Conservation (phyloP, 2,113 vertebrate species). For the Hylia prasina region DNA sequence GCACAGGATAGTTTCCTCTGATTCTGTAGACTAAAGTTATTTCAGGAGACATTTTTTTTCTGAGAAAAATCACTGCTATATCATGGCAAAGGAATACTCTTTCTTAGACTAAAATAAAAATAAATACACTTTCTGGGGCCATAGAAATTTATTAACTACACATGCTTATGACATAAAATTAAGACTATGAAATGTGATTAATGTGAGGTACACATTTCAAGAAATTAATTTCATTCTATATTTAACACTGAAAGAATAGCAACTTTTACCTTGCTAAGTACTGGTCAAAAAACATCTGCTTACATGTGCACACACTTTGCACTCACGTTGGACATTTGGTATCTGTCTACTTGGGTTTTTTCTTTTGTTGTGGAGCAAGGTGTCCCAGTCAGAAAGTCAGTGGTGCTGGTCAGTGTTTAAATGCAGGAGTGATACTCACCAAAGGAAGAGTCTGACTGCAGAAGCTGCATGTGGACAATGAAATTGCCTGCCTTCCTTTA, state of each 20-base stretch:
- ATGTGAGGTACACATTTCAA: neutral
- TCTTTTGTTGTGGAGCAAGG: neutral
- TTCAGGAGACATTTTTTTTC: neutral
- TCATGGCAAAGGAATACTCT: neutral
- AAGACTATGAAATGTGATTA: neutral
- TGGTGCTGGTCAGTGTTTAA: neutral
- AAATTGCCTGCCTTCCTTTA: neutral
- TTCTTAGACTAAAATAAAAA: neutral
- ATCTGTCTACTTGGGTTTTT: neutral
- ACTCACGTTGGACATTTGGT: neutral
- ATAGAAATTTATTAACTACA: neutral
- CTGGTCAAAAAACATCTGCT: neutral
- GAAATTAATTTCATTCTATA: neutral
- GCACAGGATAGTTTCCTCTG: neutral
- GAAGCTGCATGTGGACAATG: neutral
- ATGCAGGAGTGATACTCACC: neutral
- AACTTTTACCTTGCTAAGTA: neutral
- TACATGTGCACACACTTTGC: neutral
- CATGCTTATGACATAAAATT: neutral
- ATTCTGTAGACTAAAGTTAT: neutral
- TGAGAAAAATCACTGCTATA: neutral
- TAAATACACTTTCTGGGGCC: accelerated
- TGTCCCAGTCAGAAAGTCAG: neutral
- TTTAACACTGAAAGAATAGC: neutral
- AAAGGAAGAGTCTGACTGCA: neutral